Percentiles rank a stretch among this genome's conserved stretches.
Evolutionary conservation across 1,140 invertebrate genomes (phyloP).

Genomic region (Penaeus vannamei): DNA sequence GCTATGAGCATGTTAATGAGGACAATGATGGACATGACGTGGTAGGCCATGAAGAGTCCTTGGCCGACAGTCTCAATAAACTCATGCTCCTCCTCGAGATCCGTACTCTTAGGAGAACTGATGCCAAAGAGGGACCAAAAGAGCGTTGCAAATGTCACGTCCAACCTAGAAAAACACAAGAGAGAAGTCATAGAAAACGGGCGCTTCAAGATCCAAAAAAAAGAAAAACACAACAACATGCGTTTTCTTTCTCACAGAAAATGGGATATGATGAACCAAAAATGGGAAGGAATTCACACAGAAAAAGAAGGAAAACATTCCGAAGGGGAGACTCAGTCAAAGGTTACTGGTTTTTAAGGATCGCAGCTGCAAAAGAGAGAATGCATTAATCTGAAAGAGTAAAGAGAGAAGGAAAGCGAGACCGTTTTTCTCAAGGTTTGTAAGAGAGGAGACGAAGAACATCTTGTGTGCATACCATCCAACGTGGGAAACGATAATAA

Average conservation of each 20-base stretch:
- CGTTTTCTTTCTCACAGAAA: too few species aligned
- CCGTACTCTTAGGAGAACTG: conserved; percentile 69
- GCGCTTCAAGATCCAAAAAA: neutral
- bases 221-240: neutral
- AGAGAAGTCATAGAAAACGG: neutral
- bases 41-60: conserved; percentile 79
- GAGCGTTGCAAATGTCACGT: conserved; percentile 75
- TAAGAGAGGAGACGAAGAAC: neutral
- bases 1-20: conserved; percentile 95
- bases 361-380: conserved; percentile 6
- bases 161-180: conserved; percentile 71
- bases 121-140: conserved; percentile 76
- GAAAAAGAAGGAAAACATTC: neutral
- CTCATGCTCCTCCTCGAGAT: conserved; percentile 68
- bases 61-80: conserved; percentile 70
- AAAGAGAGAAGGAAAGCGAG: conserved; percentile 35
- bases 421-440: neutral
- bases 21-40: conserved; percentile 93
- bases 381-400: neutral
- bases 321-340: conserved; percentile 1
- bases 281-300: neutral
- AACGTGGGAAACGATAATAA: too few species aligned
- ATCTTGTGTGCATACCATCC: too few species aligned
- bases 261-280: neutral
- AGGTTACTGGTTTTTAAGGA: neutral